Conservation (phyloP, 1,140 invertebrate genomes). For the Anastrepha obliqua region DNA sequence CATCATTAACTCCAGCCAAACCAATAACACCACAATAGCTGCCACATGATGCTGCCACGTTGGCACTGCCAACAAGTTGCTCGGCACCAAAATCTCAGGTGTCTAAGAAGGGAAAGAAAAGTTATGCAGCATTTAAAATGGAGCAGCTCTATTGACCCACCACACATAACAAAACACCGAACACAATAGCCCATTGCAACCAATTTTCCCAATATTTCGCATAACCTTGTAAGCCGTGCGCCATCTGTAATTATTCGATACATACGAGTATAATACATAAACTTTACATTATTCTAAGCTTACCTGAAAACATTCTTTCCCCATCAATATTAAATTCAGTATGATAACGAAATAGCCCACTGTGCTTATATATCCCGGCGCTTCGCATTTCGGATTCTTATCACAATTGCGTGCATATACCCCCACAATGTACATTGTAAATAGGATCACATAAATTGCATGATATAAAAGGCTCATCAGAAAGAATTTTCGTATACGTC, state of each 20-base stretch:
- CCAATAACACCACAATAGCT: constrained; percentile 84
- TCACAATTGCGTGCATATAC: constrained; percentile 75
- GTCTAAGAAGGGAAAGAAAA: constrained; percentile 60
- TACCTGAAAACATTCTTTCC: constrained; percentile 83
- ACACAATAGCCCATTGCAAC: constrained; percentile 86
- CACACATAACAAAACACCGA: constrained; percentile 80
- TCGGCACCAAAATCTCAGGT: constrained; percentile 64
- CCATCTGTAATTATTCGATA: constrained; percentile 74
- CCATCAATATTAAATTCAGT: constrained; percentile 79
- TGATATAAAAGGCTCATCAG: constrained; percentile 87
- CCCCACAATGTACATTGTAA: constrained; percentile 81
- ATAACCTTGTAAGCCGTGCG: constrained; percentile 82
- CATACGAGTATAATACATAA: not conserved
- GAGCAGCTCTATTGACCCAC: constrained; percentile 66
- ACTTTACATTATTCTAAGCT: constrained; percentile 50
- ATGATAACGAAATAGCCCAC: constrained; percentile 78
- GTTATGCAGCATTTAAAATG: not conserved
- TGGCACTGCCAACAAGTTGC: constrained; percentile 66
- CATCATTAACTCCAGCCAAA: constrained; percentile 89
- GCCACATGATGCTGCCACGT: constrained; percentile 87
- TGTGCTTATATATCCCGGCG: constrained; percentile 75
- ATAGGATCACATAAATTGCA: constrained; percentile 83
- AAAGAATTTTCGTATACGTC: constrained; percentile 88
- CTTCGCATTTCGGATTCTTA: constrained; percentile 70
- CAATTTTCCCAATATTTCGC: constrained; percentile 88